Evolutionary conservation across 2,113 vertebrate genomes (phyloP), one percentile per base, ranked within the genome.

Genomic region (Triplophysa tibetana): DNA sequence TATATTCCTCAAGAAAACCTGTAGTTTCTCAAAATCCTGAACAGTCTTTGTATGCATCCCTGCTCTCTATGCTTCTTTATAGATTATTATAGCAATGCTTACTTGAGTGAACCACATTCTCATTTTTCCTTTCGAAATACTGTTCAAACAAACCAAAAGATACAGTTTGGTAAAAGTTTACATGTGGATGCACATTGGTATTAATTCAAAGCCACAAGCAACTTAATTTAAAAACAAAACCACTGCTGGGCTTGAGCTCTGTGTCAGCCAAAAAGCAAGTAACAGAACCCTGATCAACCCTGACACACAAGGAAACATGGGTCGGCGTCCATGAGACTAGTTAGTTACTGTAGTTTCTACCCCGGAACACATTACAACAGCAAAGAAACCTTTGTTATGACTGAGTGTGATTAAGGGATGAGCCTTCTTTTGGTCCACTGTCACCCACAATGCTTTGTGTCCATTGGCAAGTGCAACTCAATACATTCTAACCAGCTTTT

Each of bases 401-500:
- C 52, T 10, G 24, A 54, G 11, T 8, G 29, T 43, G 29, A 41
- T 23, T n/a, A 3, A 19, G 26, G 16, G 14, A 26, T 9, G 23
- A 24, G 21, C 12, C 45, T 43, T 10, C 41, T 50, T 77, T 70
- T 73, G 62, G 67, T 66, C 62, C 76, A 74, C 56, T 67, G 70
- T 23, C 33, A 60, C 29, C 54, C 29, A 43, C 52, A 41, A 58
- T 19, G 19, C 52, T 73, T 41, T 33, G 16, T 66, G 67, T 77
- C 75, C 60, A 73, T n/a, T 0, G 50, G 7, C 24, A n/a, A 4
- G 16, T 19, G 12, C 41, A 23, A 38, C 2, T 56, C 4, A 54
- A 50, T 50, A 63, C 8, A 72, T 9, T 21, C 16, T 38, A 19
- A 58, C 52, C 17, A 58, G n/a, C 52, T 60, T 11, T 8, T 9